These are phyloP conservation scores for Scytalopus superciliaris DNA, from an alignment of 2,113 vertebrate genomes.

Conservation along the genomic window DNA sequence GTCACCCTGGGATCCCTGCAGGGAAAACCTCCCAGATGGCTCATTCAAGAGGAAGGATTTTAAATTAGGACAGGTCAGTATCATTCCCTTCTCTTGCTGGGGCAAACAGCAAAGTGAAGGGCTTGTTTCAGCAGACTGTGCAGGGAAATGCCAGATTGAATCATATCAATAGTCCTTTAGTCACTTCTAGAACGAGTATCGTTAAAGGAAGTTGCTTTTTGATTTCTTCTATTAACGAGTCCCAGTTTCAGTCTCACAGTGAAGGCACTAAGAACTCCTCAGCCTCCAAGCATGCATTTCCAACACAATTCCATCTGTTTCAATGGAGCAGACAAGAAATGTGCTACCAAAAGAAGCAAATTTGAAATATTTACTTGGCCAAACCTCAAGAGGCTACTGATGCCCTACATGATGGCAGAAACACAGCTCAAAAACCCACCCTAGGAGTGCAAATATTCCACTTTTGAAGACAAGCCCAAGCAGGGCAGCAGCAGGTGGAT, in stretches of 20 bases:
- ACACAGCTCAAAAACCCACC: neutral
- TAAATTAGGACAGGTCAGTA: neutral
- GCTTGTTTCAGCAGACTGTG: neutral
- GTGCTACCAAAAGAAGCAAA: neutral
- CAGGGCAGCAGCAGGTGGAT: neutral
- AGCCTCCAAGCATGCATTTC: neutral
- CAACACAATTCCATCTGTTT: neutral
- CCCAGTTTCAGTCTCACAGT: neutral
- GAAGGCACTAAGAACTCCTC: neutral
- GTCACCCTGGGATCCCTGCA: neutral
- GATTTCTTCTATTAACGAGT: neutral
- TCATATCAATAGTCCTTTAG: neutral
- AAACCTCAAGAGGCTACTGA: neutral
- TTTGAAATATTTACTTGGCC: neutral
- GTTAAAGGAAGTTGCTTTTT: neutral
- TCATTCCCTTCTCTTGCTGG: neutral
- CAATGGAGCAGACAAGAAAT: neutral
- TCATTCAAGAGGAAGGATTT: neutral
- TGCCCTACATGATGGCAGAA: neutral
- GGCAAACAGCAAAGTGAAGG: neutral
- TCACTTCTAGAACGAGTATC: neutral
- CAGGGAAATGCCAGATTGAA: neutral
- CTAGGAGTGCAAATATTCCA: neutral
- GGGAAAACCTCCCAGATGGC: neutral
- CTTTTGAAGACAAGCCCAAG: neutral